Percentiles rank a stretch among this genome's conserved stretches.
Evolutionary conservation across 2,113 vertebrate species (phyloP).

Genomic region (Clupea harengus): DNA sequence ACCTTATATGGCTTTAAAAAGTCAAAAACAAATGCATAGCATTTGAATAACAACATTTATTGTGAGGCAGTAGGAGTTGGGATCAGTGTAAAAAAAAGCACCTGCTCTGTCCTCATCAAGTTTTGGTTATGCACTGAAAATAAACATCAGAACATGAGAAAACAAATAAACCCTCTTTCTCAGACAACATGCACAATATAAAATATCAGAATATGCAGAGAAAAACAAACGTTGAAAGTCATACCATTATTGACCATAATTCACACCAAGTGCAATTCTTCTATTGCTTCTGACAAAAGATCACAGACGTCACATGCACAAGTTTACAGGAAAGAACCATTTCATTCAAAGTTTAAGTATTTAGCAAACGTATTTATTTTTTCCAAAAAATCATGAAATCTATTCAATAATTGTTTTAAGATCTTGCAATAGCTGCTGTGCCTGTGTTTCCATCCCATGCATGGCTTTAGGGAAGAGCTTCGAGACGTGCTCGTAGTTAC

Average conservation of each 20-base stretch:
- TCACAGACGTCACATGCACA: no score
- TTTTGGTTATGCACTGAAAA: not conserved
- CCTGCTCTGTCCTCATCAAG: not conserved
- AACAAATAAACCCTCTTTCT: not conserved
- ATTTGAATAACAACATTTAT: not conserved
- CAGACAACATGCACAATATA: not conserved
- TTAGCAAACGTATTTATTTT: not conserved
- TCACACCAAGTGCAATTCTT: not conserved
- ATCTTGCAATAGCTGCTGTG: not conserved
- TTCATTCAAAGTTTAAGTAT: not conserved
- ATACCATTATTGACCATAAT: not conserved
- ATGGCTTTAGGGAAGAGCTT: not conserved
- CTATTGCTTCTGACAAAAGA: not conserved
- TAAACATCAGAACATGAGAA: not conserved
- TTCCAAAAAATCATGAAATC: not conserved
- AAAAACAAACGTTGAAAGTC: not conserved
- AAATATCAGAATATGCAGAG: not conserved
- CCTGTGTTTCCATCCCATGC: not conserved
- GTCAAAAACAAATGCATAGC: not conserved
- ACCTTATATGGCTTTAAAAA: not conserved
- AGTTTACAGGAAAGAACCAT: no score
- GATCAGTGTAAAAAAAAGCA: not conserved
- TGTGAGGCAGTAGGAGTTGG: not conserved
- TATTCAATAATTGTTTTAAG: not conserved
- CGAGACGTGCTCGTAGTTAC: conserved; percentile 1